Conservation (phyloP, 1,140 invertebrate genomes). For the Gonatopus flavifemur region DNA sequence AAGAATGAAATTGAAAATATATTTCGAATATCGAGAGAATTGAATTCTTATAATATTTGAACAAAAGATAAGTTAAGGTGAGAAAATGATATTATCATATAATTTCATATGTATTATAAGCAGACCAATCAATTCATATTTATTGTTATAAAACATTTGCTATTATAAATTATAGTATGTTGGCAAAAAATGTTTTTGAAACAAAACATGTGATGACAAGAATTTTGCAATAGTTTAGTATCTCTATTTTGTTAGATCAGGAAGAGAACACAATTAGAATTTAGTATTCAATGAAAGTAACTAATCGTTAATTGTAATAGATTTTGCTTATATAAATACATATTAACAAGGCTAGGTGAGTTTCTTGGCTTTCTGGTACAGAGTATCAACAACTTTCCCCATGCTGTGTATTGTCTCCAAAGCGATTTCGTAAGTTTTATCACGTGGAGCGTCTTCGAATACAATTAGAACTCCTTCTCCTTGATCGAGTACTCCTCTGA, state of each 20-base stretch:
- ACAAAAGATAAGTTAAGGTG: too few relatives aligned
- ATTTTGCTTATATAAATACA: slow-evolving; percentile 44
- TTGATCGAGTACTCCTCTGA: slow-evolving; percentile 96
- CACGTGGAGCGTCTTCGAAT: slow-evolving; percentile 91
- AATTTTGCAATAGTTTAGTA: neutral
- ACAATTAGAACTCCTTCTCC: slow-evolving; percentile 96
- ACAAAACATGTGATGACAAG: slow-evolving; percentile 9
- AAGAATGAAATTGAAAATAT: neutral
- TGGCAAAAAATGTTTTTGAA: slow-evolving; percentile 10
- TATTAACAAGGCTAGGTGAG: slow-evolving; percentile 75
- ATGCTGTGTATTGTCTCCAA: slow-evolving; percentile 97
- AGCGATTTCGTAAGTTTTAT: slow-evolving; percentile 96
- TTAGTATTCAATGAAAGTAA: slow-evolving; percentile 36
- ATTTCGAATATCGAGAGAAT: neutral
- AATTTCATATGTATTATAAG: neutral
- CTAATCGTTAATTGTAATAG: slow-evolving; percentile 46
- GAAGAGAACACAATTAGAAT: slow-evolving; percentile 34
- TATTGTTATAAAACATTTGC: slow-evolving; percentile 15
- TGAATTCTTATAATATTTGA: neutral
- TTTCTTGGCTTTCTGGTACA: slow-evolving; percentile 98
- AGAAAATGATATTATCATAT: too few relatives aligned
- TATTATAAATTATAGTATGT: slow-evolving; percentile 15
- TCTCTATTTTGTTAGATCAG: slow-evolving; percentile 14
- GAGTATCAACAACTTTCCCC: slow-evolving; percentile 98
- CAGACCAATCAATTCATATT: slow-evolving; percentile 8